These are phyloP conservation scores for Eupristina koningsbergeri DNA, from an alignment of 1,140 invertebrate genomes.

Conservation along the genomic window DNA sequence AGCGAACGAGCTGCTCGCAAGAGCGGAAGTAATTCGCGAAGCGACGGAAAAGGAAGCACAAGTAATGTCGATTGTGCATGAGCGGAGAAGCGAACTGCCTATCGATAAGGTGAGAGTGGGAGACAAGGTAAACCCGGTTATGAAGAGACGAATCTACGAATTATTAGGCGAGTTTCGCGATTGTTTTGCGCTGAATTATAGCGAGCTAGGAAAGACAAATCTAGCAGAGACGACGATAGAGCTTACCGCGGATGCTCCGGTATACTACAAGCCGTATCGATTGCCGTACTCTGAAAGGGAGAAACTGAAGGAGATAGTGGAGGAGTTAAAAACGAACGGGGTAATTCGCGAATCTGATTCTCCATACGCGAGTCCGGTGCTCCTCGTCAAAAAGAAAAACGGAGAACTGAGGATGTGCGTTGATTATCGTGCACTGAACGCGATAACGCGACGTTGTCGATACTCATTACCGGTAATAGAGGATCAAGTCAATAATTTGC, in stretches of 20 bases:
- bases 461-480: slow-evolving; percentile 63
- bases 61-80: neutral
- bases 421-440: slow-evolving; percentile 72
- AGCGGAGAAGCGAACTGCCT: neutral
- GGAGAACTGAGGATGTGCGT: slow-evolving; percentile 62
- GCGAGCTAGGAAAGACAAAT: slow-evolving; percentile 50
- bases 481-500: too few relatives aligned
- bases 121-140: neutral
- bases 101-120: too few relatives aligned
- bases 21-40: slow-evolving; percentile 1
- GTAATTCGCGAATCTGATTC: slow-evolving; percentile 65
- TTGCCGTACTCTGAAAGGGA: too few relatives aligned
- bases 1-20: neutral
- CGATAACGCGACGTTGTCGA: slow-evolving; percentile 60
- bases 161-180: too few relatives aligned
- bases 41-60: neutral
- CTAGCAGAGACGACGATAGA: slow-evolving; percentile 53
- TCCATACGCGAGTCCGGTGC: slow-evolving; percentile 67
- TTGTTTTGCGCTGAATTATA: slow-evolving; percentile 38
- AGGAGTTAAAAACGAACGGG: slow-evolving; percentile 59
- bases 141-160: slow-evolving; percentile 42
- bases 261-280: too few relatives aligned
- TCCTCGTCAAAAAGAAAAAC: slow-evolving; percentile 71
- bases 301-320: slow-evolving; percentile 59
- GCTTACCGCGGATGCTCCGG: slow-evolving; percentile 57